Evolutionary conservation across 2,113 vertebrate species (phyloP).

Genomic region (Percina caprodes): DNA sequence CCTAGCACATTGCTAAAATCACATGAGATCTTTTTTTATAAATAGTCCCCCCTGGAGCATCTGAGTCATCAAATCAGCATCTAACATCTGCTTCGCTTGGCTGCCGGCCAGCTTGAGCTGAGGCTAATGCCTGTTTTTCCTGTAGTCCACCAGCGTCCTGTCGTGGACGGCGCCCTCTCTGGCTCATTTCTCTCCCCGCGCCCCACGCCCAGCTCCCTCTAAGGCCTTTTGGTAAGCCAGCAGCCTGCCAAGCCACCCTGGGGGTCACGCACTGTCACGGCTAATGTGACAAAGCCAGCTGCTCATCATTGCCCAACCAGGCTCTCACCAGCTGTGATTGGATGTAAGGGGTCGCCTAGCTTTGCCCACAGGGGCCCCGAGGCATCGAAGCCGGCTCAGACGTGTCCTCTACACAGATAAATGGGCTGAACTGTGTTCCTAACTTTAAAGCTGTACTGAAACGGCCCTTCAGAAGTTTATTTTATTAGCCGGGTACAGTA

Average conservation of each 20-base stretch:
- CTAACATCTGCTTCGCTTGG: slow-evolving; percentile 70
- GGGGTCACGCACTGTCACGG: slow-evolving; percentile 65
- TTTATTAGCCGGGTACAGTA: slow-evolving; percentile 4
- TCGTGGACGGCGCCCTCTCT: slow-evolving; percentile 32
- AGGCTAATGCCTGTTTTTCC: slow-evolving; percentile 1
- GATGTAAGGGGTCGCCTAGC: slow-evolving; percentile 66
- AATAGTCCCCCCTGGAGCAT: slow-evolving; percentile 40
- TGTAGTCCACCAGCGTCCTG: slow-evolving; percentile 40
- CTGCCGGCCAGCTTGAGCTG: slow-evolving; percentile 11
- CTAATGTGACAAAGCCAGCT: slow-evolving; percentile 78
- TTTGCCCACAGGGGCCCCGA: slow-evolving; percentile 15
- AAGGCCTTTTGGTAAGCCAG: slow-evolving; percentile 31
- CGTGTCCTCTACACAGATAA: slow-evolving; percentile 53
- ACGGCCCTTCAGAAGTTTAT: slow-evolving; percentile 2
- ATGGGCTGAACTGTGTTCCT: slow-evolving; percentile 38
- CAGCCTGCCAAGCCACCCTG: slow-evolving; percentile 50
- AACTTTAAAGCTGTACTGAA: slow-evolving; percentile 33
- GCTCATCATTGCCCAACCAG: slow-evolving; percentile 58
- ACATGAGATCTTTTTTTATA: slow-evolving; percentile 51
- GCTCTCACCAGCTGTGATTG: slow-evolving; percentile 70
- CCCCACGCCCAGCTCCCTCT: slow-evolving; percentile 15
- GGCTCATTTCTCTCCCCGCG: slow-evolving; percentile 55
- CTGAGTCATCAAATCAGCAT: slow-evolving; percentile 50
- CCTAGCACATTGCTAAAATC: slow-evolving; percentile 31
- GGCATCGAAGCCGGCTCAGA: slow-evolving; percentile 26